Conservation (phyloP, 37 sponge, comb jelly and placozoan species). For the Ephydatia muelleri region DNA sequence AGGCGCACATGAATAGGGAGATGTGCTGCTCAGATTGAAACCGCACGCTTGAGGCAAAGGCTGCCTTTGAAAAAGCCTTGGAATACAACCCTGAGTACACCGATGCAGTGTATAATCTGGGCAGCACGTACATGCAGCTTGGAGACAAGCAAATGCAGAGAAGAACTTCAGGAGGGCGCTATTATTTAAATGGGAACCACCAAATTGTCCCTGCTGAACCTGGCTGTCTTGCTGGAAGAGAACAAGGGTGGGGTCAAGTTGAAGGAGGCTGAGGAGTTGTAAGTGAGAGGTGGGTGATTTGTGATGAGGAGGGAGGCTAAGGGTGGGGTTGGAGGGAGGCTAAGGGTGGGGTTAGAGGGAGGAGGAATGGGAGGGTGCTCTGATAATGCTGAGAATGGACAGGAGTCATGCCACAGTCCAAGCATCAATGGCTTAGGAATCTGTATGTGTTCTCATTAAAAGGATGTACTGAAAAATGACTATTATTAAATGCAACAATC, state of each 20-base stretch:
- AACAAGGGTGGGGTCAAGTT: neutral
- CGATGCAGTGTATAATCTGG: slow-evolving; percentile 59
- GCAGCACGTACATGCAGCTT: slow-evolving; percentile 28
- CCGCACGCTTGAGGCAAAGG: slow-evolving; percentile 22
- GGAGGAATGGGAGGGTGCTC: too few relatives aligned
- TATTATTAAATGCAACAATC: too few relatives aligned
- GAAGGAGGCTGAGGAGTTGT: slow-evolving; percentile 32
- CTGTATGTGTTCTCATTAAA: neutral
- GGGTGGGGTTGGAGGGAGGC: too few relatives aligned
- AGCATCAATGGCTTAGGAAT: neutral
- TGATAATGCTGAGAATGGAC: too few relatives aligned
- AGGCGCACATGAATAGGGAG: slow-evolving; percentile 68
- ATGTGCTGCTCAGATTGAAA: slow-evolving; percentile 61
- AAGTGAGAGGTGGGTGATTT: neutral
- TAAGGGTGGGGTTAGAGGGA: too few relatives aligned
- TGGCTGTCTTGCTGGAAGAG: slow-evolving; percentile 12
- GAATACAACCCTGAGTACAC: slow-evolving; percentile 26
- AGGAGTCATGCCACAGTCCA: neutral
- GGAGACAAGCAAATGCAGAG: slow-evolving; percentile 32
- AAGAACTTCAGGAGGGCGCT: slow-evolving; percentile 26
- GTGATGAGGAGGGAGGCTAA: neutral
- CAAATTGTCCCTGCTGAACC: slow-evolving; percentile 8
- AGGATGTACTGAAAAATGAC: too few relatives aligned
- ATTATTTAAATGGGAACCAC: slow-evolving; percentile 1
- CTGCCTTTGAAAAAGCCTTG: slow-evolving; percentile 30